Conservation (phyloP, 2,797 vertebrate genomes). For the Sebastes wilsoni region DNA sequence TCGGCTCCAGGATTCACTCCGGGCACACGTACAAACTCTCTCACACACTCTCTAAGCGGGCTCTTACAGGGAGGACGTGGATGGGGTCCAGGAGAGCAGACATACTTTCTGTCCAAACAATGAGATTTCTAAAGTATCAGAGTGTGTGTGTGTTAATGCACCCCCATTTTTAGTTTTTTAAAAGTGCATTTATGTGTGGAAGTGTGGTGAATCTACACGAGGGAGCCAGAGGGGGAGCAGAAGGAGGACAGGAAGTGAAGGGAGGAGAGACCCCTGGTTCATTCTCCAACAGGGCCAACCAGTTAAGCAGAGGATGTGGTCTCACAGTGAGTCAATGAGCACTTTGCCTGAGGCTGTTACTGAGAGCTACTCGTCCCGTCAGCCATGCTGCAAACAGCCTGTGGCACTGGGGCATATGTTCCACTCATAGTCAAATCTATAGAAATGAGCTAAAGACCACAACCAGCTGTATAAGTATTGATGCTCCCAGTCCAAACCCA, state of each 20-base stretch:
- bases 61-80: slow-evolving; percentile 60
- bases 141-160: background rate
- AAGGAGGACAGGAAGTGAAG: slow-evolving; percentile 43
- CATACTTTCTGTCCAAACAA: slow-evolving; percentile 56
- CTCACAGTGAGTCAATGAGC: slow-evolving; percentile 28
- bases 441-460: slow-evolving; percentile 14
- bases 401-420: slow-evolving; percentile 28
- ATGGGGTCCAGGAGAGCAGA: slow-evolving; percentile 52
- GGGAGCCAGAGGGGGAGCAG: background rate
- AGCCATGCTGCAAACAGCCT: slow-evolving; percentile 41
- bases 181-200: slow-evolving; percentile 10
- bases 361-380: slow-evolving; percentile 27
- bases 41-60: slow-evolving; percentile 43
- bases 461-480: background rate
- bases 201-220: slow-evolving; percentile 12
- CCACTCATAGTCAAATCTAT: slow-evolving; percentile 37
- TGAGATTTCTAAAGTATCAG: slow-evolving; percentile 43
- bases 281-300: slow-evolving; percentile 21
- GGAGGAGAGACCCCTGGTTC: slow-evolving; percentile 19
- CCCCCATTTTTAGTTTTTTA: background rate
- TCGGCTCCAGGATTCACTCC: slow-evolving; percentile 64
- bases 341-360: slow-evolving; percentile 16
- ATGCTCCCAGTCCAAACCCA: background rate
- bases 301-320: slow-evolving; percentile 14
- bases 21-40: slow-evolving; percentile 64